Evolutionary conservation across 2,888 invertebrate genomes (phyloP), one percentile per base, ranked within the genome.

Genomic region (Seira sanloemensis): DNA sequence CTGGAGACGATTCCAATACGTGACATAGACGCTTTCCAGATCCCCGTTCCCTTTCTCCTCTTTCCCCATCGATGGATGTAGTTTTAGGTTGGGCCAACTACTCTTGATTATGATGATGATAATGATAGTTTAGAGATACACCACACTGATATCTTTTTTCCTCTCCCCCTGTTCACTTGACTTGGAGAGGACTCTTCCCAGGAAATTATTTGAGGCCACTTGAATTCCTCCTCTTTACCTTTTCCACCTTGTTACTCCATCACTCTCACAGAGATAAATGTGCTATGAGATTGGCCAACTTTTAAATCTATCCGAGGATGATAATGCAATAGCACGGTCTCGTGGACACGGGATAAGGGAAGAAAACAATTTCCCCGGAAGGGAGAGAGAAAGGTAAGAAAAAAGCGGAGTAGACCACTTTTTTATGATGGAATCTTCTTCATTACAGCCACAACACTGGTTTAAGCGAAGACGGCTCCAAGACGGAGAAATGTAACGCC

Each of bases 1-100:
- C 89, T 95, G 95, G 90, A 96, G 91, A 46, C 94, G 92, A 75
- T 94, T 94, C 91, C 95, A 94, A 91, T 95, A 95, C 83, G 94
- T 91, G 89, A 94, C 93, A 91, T 95, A 95, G 46, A 95, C 91
- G 0, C 94, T 94, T 89, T 95, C 95, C 82, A 95, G 91, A 90
- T 95, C 94, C 90, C 94, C 84, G 69, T 54, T 68, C 5, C 74
- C 80, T 81, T 88, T 88, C 84, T 88, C 89, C 19, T 89, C 88
- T 78, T 87, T 86, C 50, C 85, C 86, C 88, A 88, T 89, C 24
- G 54, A 4, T 37, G 37, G 12, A 37, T n/a, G n/a, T 7, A 37
- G 12, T 37, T 37, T 37, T n/a, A n/a, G 27, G 69, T 25, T 5
- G 19, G 23, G 65, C 18, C 23, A n/a, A 46, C 18, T 27, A n/a